These are phyloP conservation scores for Cricetomys ansorgei DNA, from an alignment of 2,113 vertebrate genomes.

Conservation along the genomic window DNA sequence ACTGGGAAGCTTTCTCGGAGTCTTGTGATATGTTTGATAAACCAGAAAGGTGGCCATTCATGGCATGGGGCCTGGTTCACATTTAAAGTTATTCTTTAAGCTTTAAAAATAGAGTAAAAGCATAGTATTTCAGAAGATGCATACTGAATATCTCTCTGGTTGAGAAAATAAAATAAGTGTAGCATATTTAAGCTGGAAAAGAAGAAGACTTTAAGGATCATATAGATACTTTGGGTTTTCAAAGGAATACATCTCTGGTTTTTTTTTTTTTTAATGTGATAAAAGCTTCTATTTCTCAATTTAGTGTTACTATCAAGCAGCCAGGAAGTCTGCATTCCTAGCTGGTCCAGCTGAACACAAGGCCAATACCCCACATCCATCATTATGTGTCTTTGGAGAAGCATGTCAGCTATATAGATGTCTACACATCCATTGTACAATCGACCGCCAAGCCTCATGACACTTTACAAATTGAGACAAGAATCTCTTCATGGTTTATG, in stretches of 20 bases:
- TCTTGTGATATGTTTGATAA: neutral
- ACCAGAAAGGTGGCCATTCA: neutral
- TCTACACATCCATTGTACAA: constrained; percentile 44
- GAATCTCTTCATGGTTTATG: constrained; percentile 42
- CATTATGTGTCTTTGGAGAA: neutral
- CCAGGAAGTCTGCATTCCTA: constrained; percentile 36
- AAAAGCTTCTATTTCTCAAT: constrained; percentile 50
- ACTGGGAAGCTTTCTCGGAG: neutral
- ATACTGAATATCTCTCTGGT: constrained; percentile 73
- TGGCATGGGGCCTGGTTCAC: constrained; percentile 73
- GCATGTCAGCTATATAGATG: neutral
- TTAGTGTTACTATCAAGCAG: constrained; percentile 62
- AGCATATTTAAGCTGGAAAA: constrained; percentile 63
- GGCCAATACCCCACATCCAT: neutral
- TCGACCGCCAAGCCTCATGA: neutral
- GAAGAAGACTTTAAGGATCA: constrained; percentile 50
- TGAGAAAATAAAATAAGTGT: constrained; percentile 82
- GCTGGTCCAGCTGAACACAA: constrained; percentile 46
- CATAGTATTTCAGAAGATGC: constrained; percentile 69
- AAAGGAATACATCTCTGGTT: constrained; percentile 57
- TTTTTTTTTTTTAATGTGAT: neutral
- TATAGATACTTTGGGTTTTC: constrained; percentile 31
- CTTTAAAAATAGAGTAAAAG: constrained; percentile 85
- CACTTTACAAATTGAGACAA: neutral
- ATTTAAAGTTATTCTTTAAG: constrained; percentile 79